Percentiles rank a stretch among this genome's conserved stretches.
phyloP scores from a whole-genome alignment of 2,113 vertebrate species.

The Oplegnathus fasciatus region DNA sequence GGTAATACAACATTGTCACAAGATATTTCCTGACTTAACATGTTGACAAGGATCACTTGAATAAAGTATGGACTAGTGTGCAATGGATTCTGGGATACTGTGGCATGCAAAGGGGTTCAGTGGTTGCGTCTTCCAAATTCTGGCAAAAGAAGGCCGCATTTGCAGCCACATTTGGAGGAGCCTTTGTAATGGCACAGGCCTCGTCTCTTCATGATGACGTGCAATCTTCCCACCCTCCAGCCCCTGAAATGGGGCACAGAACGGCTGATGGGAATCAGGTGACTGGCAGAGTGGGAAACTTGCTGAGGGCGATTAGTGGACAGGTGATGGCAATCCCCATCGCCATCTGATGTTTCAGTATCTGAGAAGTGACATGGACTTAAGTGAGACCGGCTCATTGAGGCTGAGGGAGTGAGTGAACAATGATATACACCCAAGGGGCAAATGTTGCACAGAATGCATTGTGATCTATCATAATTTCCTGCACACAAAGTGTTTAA shows the following conservation, averaged over 20 bases:
- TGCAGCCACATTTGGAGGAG: not conserved
- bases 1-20: not conserved
- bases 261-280: not conserved
- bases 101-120: not conserved
- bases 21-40: not conserved
- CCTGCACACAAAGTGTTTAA: not conserved
- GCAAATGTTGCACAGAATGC: not conserved
- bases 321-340: not conserved
- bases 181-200: not conserved
- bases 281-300: constrained; percentile 16
- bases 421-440: not conserved
- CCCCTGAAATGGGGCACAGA: not conserved
- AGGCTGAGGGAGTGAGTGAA: not conserved
- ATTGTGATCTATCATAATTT: not conserved
- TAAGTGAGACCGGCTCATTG: not conserved
- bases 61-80: not conserved
- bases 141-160: not conserved
- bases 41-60: not conserved
- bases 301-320: not conserved
- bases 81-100: not conserved
- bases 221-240: not conserved
- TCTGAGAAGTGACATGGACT: constrained; percentile 1
- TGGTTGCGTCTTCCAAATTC: not conserved
- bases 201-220: not conserved
- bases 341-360: constrained; percentile 3